Conservation (phyloP, 2,888 invertebrate species). For the Protodeltote pygarga region DNA sequence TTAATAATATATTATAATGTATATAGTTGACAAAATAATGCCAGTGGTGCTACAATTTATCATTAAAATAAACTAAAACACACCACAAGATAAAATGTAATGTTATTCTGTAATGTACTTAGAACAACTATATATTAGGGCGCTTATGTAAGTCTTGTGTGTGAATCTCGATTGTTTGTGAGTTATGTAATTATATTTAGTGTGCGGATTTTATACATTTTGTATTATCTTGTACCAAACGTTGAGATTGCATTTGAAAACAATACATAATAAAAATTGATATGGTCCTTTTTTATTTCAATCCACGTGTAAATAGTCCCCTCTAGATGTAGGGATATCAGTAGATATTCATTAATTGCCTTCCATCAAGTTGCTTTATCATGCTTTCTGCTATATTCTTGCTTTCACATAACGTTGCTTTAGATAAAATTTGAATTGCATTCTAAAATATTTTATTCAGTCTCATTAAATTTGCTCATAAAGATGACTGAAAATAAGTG, state of each 20-base stretch:
- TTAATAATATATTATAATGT: conserved; percentile 32
- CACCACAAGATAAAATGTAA: conserved; percentile 40
- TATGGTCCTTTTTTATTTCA: conserved; percentile 60
- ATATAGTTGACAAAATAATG: conserved; percentile 37
- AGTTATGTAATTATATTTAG: conserved; percentile 60
- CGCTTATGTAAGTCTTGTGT: conserved; percentile 65
- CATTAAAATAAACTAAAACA: conserved; percentile 32
- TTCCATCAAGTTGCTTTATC: conserved; percentile 29
- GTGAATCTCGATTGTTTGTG: conserved; percentile 71
- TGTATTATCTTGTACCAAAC: conserved; percentile 83
- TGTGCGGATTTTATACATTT: conserved; percentile 84
- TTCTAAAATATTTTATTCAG: conserved; percentile 51
- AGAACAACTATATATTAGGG: conserved; percentile 43
- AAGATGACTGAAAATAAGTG: conserved; percentile 12
- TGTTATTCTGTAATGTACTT: conserved; percentile 49
- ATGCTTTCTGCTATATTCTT: not conserved
- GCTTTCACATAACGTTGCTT: conserved; percentile 21
- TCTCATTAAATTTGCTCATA: conserved; percentile 59
- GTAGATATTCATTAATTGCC: conserved; percentile 21
- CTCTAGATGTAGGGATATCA: conserved; percentile 2
- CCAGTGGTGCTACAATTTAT: conserved; percentile 55
- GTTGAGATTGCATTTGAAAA: conserved; percentile 85
- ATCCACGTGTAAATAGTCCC: conserved; percentile 19
- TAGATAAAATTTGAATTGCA: conserved; percentile 2
- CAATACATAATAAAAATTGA: conserved; percentile 74